Evolutionary conservation across 2,888 invertebrate genomes (phyloP).

Genomic region (Drosophila limbata): DNA sequence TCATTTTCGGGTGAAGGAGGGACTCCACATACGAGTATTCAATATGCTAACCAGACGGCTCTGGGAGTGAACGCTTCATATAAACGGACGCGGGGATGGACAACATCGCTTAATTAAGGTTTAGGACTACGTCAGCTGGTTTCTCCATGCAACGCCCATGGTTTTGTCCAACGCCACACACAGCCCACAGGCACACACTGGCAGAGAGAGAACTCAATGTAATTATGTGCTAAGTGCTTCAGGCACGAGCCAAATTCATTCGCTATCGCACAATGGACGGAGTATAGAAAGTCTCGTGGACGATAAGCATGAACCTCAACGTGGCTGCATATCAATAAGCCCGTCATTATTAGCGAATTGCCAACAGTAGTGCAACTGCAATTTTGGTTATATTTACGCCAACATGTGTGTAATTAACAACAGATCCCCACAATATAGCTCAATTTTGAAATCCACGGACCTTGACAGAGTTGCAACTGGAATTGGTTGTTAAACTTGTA

Average conservation of each 20-base stretch:
- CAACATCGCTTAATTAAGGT: constrained; percentile 69
- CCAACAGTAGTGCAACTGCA: constrained; percentile 16
- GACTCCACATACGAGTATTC: constrained; percentile 54
- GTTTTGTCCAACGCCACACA: constrained; percentile 18
- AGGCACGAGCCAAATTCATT: constrained; percentile 56
- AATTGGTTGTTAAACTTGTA: background rate
- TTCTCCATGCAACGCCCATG: constrained; percentile 18
- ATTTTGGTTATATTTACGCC: constrained; percentile 31
- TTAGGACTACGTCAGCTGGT: constrained; percentile 46
- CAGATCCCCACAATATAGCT: constrained; percentile 11
- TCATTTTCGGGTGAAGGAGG: constrained; percentile 30
- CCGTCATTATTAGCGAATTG: constrained; percentile 48
- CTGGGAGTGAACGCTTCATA: constrained; percentile 38
- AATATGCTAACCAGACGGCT: constrained; percentile 43
- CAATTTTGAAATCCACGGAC: background rate
- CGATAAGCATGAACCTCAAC: constrained; percentile 21
- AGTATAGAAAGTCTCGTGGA: constrained; percentile 18
- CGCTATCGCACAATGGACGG: constrained; percentile 55
- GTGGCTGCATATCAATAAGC: constrained; percentile 51
- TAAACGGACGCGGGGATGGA: constrained; percentile 31
- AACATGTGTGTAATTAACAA: constrained; percentile 32
- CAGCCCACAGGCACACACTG: background rate
- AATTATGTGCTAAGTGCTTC: constrained; percentile 75
- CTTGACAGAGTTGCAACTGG: background rate
- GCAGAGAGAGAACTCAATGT: constrained; percentile 55